Evolutionary conservation across 2,113 vertebrate species (phyloP), one percentile per base, ranked within the genome.

Genomic region (Sturnus vulgaris): DNA sequence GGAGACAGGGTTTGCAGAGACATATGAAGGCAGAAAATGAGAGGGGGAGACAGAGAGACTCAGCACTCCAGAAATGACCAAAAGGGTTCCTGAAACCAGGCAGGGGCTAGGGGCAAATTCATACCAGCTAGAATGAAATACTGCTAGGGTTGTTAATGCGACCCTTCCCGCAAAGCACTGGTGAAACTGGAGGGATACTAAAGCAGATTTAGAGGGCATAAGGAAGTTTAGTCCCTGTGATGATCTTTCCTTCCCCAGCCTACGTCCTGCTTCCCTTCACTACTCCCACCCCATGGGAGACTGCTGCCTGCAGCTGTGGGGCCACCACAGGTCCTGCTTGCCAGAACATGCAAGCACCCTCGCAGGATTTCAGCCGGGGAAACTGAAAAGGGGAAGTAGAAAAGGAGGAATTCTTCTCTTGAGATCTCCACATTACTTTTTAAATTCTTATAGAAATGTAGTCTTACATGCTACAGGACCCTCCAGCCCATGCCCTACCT

Each of bases 261-360:
- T 2, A 2, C 2, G 3, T 92, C 47, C 78, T 61, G 37, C 64
- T 81, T 70, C 78, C 64, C 19, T 64, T 81, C 44, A 35, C 19
- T 30, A 19, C 31, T 78, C 23, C 12, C 5, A 78, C 13, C 12
- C 27, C 7, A 1, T 2, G 0, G 0, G 78, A 83, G 16, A 28
- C 63, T 72, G 63, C 81, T 76, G 47, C 71, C 47, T 0, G 0
- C 5, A 3, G 66, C 71, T 66, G 66, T 1, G 1, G 39, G 49
- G 25, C 56, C 30, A 25, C 5, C 28, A n/a, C 35, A 42, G 35
- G 35, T 85, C 50, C 66, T 71, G 39, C n/a, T 52, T 71, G 56
- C 33, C 7, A 4, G 44, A 50, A 24, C 12, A 15, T 10, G 2
- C 35, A n/a, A 56, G 11, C 33, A 90, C 22, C 65, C 35, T 52